Base-by-base conservation (phyloP, 1,140 invertebrate species). In the Paracyclopina nana region DNA sequence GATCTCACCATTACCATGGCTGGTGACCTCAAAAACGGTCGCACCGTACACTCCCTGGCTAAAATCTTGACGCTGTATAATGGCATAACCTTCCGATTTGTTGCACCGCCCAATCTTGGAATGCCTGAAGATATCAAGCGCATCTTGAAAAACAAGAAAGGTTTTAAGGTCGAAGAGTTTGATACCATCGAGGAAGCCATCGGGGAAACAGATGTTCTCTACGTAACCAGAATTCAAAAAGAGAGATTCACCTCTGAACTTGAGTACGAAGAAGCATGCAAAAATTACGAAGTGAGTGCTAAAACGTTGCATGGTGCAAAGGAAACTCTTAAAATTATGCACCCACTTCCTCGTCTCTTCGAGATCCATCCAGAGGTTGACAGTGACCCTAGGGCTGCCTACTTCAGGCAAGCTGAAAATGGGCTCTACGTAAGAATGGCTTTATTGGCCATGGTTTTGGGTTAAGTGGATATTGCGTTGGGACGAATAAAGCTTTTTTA, bases 361-460 rank as follows among this genome's bases (percentile, higher is more conserved):
- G 95, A 99, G 69, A 97, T 99, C 53, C 86, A 79, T 55, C 70
- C 79, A 1, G 84, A 91, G 55, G 82, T 99, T 56, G 95, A 99
- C 63, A 77, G 75, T 0, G 95, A 99, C 70, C 87, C 90, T 0
- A 66, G 94, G 43, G 92, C 94, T 1, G 94, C 91, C 0, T 99
- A 98, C 65, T 98, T 99, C 71, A 71, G 94, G 18, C 95, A 99
- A 69, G 87, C 88, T 2, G 86, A 96, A 63, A 84, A 87, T 59
- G 95, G 95, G 41, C 82, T 99, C 76, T 98, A 91, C 61, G 84
- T 98, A 4, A 73, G 95, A 29, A 99, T 99, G 95, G 90, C 94
- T 1, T 65, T 99, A 1, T 68, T 99, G 2, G 77, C 87, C 0
- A 82, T 94, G 72, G 79, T 98, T 25, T 70, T 94, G 8, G 82